Conservation (phyloP, 1,140 invertebrate species). For the Acyrthosiphon pisum region DNA sequence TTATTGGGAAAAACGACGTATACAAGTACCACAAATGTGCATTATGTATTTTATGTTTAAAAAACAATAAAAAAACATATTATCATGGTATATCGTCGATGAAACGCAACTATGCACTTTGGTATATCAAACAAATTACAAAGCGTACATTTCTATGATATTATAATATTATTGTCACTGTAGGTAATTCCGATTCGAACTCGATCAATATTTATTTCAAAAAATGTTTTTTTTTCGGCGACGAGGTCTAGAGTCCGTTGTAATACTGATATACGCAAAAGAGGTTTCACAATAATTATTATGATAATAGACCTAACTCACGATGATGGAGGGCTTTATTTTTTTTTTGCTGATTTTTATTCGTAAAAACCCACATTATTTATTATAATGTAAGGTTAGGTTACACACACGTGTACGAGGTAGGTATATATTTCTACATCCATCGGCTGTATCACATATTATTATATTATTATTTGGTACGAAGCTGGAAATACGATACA, state of each 20-base stretch:
- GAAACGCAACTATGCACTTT: not conserved
- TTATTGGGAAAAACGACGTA: too few species aligned
- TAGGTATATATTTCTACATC: not conserved
- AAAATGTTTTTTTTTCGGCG: not conserved
- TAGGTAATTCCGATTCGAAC: not conserved
- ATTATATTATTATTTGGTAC: not conserved
- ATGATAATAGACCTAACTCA: not conserved
- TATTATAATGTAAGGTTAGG: not conserved
- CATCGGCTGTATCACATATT: not conserved
- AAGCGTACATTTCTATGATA: not conserved
- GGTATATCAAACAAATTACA: not conserved
- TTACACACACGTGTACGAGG: not conserved
- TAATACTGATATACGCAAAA: not conserved
- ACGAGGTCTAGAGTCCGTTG: not conserved
- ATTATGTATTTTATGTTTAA: not conserved
- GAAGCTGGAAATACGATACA: not conserved
- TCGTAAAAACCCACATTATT: too few species aligned
- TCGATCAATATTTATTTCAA: not conserved
- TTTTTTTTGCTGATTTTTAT: not conserved
- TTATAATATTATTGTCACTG: not conserved
- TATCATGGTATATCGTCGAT: not conserved
- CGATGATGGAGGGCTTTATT: not conserved
- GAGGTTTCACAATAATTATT: not conserved
- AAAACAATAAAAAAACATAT: not conserved
- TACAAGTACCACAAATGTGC: not conserved